Evolutionary conservation across 2,888 invertebrate genomes (phyloP).

Genomic region (Galeopsomyia nigrocyanea): DNA sequence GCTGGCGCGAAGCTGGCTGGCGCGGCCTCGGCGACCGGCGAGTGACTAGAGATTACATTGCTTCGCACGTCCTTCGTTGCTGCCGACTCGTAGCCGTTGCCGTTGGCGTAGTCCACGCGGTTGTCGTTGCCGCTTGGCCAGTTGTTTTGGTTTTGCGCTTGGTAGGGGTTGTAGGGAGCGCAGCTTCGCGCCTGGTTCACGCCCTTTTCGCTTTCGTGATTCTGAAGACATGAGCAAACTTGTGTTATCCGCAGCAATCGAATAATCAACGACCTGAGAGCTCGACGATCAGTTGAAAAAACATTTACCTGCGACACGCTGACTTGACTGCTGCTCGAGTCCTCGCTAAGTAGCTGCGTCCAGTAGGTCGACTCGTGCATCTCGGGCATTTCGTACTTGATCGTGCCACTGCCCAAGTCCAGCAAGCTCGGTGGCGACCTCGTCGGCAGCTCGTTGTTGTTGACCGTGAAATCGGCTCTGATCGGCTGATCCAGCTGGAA

Average conservation of each 20-base stretch:
- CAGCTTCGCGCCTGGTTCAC: constrained; percentile 48
- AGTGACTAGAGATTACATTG: constrained; percentile 55
- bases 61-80: constrained; percentile 47
- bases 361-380: constrained; percentile 66
- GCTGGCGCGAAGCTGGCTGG: constrained; percentile 43
- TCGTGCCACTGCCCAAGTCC: constrained; percentile 81
- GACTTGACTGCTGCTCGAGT: constrained; percentile 65
- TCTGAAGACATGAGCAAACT: constrained; percentile 65
- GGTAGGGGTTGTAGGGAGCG: constrained; percentile 24
- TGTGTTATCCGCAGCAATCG: too few species aligned
- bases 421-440: constrained; percentile 80
- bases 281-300: too few species aligned
- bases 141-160: constrained; percentile 3
- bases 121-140: constrained; percentile 17
- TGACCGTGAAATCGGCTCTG: constrained; percentile 73
- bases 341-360: constrained; percentile 66
- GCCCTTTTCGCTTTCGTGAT: constrained; percentile 59
- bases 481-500: constrained; percentile 83
- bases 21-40: constrained; percentile 53
- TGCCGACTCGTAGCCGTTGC: constrained; percentile 56
- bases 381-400: constrained; percentile 71
- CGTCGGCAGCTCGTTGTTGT: constrained; percentile 62
- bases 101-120: constrained; percentile 40
- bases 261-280: too few species aligned
- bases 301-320: constrained; percentile 68